Percentiles rank a stretch among this genome's conserved stretches.
phyloP scores from a whole-genome alignment of 2,797 vertebrate genomes.

The Rhynchonycteris naso region DNA sequence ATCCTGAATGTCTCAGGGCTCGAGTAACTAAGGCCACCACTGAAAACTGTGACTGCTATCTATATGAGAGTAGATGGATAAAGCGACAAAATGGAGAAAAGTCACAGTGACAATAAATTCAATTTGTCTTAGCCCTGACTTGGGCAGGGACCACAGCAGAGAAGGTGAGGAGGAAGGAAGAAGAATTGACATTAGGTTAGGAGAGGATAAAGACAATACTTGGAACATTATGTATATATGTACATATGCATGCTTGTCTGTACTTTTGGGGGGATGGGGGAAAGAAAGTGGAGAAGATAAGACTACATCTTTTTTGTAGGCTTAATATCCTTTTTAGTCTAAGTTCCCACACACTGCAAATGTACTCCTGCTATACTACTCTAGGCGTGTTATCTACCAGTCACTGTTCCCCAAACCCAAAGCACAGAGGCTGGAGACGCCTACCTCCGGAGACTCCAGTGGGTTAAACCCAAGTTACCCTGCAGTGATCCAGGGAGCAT shows the following conservation, averaged over 20 bases:
- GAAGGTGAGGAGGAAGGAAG: not conserved
- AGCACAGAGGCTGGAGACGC: not conserved
- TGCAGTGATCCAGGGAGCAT: not conserved
- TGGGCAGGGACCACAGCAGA: not conserved
- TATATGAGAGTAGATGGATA: not conserved
- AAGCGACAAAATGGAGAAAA: not conserved
- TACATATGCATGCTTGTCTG: not conserved
- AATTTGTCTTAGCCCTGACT: not conserved
- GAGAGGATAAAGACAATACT: not conserved
- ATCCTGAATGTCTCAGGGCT: not conserved
- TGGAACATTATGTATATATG: accelerated
- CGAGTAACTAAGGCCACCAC: not conserved
- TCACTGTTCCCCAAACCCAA: not conserved
- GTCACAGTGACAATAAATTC: not conserved
- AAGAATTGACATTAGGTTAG: not conserved
- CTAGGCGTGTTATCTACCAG: not conserved
- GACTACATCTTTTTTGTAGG: not conserved
- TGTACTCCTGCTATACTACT: not conserved
- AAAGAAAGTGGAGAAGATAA: not conserved
- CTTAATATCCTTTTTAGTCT: not conserved
- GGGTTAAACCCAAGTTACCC: not conserved
- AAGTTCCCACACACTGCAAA: not conserved
- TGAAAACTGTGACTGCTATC: not conserved
- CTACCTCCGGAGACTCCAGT: not conserved
- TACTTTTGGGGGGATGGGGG: not conserved